A percentile compares a stretch with the other conserved stretches of the same genome.
Evolutionary conservation across 2,797 vertebrate genomes (phyloP).

Genomic region (Leptoclinus maculatus): DNA sequence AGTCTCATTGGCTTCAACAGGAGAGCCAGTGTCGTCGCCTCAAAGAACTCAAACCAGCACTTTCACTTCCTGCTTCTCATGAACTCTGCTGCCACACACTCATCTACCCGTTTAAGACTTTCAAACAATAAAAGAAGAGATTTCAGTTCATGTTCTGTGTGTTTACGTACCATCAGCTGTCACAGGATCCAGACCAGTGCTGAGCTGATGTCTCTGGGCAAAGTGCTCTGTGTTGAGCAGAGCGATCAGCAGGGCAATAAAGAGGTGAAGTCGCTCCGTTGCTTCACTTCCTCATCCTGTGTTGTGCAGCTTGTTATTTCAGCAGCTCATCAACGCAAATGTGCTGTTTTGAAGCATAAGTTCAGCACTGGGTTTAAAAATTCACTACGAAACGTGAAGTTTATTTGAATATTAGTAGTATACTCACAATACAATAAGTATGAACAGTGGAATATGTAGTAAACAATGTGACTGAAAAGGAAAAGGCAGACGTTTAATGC

Average conservation of each 20-base stretch:
- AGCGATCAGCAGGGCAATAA: constrained; percentile 71
- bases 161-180: constrained; percentile 66
- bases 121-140: neutral
- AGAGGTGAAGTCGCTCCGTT: constrained; percentile 60
- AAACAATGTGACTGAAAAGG: neutral
- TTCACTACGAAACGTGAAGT: neutral
- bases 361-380: neutral
- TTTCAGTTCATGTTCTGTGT: neutral
- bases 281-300: constrained; percentile 70
- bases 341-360: neutral
- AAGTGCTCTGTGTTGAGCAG: constrained; percentile 70
- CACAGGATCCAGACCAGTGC: constrained; percentile 42
- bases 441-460: neutral
- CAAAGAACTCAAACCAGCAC: neutral
- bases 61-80: constrained; percentile 48
- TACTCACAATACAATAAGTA: neutral
- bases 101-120: neutral
- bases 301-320: constrained; percentile 39
- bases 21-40: constrained; percentile 32
- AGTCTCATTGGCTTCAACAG: constrained; percentile 55
- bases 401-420: neutral
- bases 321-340: constrained; percentile 24
- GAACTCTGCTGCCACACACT: neutral
- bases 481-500: too few relatives aligned
- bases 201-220: constrained; percentile 63